phyloP scores from a whole-genome alignment of 2,888 invertebrate species.

The Lissonota sp. region DNA sequence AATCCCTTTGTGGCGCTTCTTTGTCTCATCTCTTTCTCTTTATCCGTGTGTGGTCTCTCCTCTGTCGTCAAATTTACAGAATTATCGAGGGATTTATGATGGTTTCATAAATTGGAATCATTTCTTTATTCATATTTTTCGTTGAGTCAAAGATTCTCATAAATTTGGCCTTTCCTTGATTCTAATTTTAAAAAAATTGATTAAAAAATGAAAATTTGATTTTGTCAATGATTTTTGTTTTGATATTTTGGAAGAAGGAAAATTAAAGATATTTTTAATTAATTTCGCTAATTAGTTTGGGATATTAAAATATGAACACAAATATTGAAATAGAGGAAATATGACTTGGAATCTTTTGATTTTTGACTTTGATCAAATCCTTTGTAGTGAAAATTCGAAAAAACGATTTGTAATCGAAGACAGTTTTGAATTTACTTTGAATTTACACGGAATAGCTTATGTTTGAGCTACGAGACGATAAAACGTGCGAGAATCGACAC shows the following conservation, averaged over 20 bases:
- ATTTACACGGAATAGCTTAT: too few species aligned
- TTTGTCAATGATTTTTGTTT: not conserved
- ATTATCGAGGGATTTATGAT: slow-evolving; percentile 40
- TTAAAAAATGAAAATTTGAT: not conserved
- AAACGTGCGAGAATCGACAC: not conserved
- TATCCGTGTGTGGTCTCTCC: slow-evolving; percentile 40
- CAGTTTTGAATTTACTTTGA: too few species aligned
- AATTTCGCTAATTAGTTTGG: too few species aligned
- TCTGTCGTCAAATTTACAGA: slow-evolving; percentile 48
- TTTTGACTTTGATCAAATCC: too few species aligned
- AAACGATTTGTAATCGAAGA: too few species aligned
- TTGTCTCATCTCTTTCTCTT: slow-evolving; percentile 10
- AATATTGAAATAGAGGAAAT: too few species aligned
- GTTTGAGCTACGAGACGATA: too few species aligned
- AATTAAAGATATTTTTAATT: too few species aligned
- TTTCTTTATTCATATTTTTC: not conserved
- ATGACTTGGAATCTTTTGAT: too few species aligned
- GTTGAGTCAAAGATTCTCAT: not conserved
- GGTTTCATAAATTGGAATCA: not conserved
- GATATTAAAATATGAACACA: too few species aligned
- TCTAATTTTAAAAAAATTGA: not conserved
- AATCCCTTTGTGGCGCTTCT: slow-evolving; percentile 22
- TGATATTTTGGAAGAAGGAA: too few species aligned
- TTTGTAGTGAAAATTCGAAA: too few species aligned
- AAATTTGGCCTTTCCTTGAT: not conserved